Percentiles rank a stretch among this genome's conserved stretches.
These are phyloP conservation scores for Nerophis ophidion DNA, from an alignment of 2,113 vertebrate genomes.

Conservation along the genomic window DNA sequence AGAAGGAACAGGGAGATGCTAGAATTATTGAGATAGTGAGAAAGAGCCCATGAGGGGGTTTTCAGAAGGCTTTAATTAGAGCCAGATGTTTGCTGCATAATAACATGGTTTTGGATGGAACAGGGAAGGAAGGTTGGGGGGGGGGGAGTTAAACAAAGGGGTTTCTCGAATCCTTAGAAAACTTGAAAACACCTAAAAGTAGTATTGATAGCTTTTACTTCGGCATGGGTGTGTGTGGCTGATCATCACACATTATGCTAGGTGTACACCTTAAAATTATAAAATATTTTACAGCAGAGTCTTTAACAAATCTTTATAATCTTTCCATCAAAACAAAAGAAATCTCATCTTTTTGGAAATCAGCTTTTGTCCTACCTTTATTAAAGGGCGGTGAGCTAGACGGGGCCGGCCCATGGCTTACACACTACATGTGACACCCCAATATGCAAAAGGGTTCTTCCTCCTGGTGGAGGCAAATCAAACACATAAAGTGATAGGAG, in stretches of 20 bases:
- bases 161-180: neutral
- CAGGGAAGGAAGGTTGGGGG: constrained; percentile 11
- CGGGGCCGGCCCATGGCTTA: no score
- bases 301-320: no score
- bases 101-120: constrained; percentile 21
- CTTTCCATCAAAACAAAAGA: no score
- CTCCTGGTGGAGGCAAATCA: no score
- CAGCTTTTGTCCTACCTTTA: no score
- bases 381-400: no score
- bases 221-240: no score
- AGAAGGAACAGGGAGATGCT: constrained; percentile 17
- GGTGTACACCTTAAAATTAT: neutral
- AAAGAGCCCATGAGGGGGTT: constrained; percentile 26
- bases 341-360: no score
- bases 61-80: constrained; percentile 51
- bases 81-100: constrained; percentile 58
- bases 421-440: no score
- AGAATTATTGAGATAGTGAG: constrained; percentile 23
- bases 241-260: no score
- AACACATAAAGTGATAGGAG: no score
- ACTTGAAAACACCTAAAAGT: neutral
- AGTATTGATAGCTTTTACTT: neutral
- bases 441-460: no score
- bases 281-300: neutral
- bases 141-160: neutral